A percentile compares a stretch with the other conserved stretches of the same genome.
phyloP scores from a whole-genome alignment of 2,888 invertebrate species.

The Heliothis peltigera region DNA sequence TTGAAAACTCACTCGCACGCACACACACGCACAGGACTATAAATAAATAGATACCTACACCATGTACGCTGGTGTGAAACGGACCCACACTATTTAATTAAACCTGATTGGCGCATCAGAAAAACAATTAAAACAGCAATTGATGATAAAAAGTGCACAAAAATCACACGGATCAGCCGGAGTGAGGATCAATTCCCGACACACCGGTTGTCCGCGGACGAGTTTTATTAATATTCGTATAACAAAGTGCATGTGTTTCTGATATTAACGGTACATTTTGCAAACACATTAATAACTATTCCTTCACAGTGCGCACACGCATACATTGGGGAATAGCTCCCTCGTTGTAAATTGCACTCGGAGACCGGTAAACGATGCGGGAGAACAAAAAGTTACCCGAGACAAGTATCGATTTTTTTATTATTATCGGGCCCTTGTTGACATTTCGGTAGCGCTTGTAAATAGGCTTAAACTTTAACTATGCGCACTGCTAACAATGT shows the following conservation, averaged over 20 bases:
- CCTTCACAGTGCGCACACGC: conserved; percentile 76
- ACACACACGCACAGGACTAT: conserved; percentile 70
- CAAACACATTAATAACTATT: conserved; percentile 74
- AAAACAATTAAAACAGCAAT: conserved; percentile 67
- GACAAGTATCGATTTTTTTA: conserved; percentile 76
- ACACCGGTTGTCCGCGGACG: conserved; percentile 70
- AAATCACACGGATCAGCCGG: conserved; percentile 76
- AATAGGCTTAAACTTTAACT: conserved; percentile 50
- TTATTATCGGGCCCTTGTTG: conserved; percentile 65
- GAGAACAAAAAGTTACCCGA: conserved; percentile 76
- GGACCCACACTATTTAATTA: conserved; percentile 71
- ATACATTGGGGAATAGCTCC: conserved; percentile 75
- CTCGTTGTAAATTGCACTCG: conserved; percentile 74
- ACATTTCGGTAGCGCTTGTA: conserved; percentile 71
- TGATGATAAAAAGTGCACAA: conserved; percentile 76
- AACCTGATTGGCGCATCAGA: conserved; percentile 67
- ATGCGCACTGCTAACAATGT: conserved; percentile 55
- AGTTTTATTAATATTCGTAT: conserved; percentile 70
- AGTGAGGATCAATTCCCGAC: conserved; percentile 67
- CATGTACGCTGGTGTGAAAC: conserved; percentile 64
- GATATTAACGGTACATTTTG: conserved; percentile 79
- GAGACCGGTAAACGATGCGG: conserved; percentile 75
- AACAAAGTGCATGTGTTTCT: conserved; percentile 75
- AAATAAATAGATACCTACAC: conserved; percentile 74
- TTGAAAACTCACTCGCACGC: conserved; percentile 77